These are phyloP conservation scores for Sminthurides aquaticus DNA, from an alignment of 2,888 invertebrate genomes.

Conservation along the genomic window DNA sequence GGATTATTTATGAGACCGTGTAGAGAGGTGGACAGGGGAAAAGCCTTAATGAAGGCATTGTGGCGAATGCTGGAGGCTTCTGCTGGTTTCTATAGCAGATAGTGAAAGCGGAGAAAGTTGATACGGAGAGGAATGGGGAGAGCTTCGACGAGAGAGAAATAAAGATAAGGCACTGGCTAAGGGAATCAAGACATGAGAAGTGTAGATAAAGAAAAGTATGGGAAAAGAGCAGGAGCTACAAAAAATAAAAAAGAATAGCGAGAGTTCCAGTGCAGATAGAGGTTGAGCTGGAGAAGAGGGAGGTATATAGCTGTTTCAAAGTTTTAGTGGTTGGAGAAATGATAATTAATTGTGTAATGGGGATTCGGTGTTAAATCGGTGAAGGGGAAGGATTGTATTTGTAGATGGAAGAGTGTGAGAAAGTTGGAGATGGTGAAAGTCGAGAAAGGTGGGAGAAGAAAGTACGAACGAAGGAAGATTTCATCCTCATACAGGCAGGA, in stretches of 20 bases:
- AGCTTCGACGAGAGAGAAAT: background rate
- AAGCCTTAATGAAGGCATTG: too few relatives aligned
- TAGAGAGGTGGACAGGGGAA: too few relatives aligned
- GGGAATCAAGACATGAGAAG: background rate
- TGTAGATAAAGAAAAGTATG: background rate
- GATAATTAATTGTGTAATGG: background rate
- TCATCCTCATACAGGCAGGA: too few relatives aligned
- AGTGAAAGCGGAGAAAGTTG: too few relatives aligned
- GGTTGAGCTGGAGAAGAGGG: background rate
- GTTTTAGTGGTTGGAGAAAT: background rate
- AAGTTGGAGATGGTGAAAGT: too few relatives aligned
- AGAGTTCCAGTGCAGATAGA: background rate
- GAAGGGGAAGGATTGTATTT: background rate
- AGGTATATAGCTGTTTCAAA: too few relatives aligned
- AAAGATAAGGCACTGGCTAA: background rate
- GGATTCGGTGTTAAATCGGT: background rate
- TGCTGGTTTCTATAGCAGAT: too few relatives aligned
- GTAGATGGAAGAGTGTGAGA: background rate
- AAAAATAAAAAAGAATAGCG: background rate
- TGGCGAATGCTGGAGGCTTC: too few relatives aligned
- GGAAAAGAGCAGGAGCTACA: background rate
- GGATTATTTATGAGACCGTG: too few relatives aligned
- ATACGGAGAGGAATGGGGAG: too few relatives aligned
- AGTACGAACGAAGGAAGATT: background rate
- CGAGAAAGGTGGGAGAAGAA: background rate